Percentiles rank a stretch among this genome's conserved stretches.
Evolutionary conservation across 2,797 vertebrate genomes (phyloP).

Genomic region (Yasuhikotakia modesta): DNA sequence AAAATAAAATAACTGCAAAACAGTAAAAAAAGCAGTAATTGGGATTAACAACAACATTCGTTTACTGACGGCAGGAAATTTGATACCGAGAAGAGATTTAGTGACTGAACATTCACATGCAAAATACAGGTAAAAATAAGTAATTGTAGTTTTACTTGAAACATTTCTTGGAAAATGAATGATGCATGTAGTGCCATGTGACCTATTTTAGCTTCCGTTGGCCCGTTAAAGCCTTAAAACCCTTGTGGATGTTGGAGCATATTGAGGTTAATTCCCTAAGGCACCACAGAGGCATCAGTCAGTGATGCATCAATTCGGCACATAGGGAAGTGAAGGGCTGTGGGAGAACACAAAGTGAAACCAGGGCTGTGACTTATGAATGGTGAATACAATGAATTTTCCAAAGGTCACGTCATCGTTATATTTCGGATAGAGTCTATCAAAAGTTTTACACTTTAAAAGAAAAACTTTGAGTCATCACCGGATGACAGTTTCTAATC

Average conservation of each 20-base stretch:
- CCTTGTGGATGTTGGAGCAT: neutral
- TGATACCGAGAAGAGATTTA: no score
- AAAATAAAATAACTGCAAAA: no score
- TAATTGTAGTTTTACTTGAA: neutral
- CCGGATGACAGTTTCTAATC: neutral
- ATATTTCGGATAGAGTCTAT: neutral
- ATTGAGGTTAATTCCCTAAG: neutral
- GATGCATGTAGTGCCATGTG: neutral
- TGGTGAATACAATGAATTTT: conserved; percentile 10
- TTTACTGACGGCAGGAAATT: no score
- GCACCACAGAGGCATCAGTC: neutral
- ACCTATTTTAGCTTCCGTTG: neutral
- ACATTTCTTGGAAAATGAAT: neutral
- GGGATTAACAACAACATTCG: no score
- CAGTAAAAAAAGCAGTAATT: no score
- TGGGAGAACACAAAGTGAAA: neutral
- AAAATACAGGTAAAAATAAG: neutral
- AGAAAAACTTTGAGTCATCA: neutral
- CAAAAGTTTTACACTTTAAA: neutral
- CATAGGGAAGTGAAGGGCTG: neutral
- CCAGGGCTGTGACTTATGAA: conserved; percentile 22
- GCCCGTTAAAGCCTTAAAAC: neutral
- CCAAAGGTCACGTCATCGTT: conserved; percentile 26
- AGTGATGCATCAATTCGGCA: conserved; percentile 10
- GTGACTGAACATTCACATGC: neutral